Conservation (phyloP, 37 sponge, comb jelly and placozoan species). For the Hormiphora californensis region DNA sequence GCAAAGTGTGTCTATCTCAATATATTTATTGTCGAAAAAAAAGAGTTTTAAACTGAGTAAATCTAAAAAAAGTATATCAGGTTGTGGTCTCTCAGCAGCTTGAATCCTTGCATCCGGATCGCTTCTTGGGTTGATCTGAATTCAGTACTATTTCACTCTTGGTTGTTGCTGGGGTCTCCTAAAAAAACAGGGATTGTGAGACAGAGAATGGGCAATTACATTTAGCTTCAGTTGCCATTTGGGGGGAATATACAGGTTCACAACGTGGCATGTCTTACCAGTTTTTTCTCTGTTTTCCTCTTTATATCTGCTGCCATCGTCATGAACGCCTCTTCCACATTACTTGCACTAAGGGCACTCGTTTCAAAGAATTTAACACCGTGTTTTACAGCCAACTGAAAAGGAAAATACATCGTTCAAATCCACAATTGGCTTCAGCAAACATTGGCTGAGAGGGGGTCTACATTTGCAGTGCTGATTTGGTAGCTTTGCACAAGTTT, state of each 20-base stretch:
- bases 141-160: conserved; percentile 32
- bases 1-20: too few species aligned
- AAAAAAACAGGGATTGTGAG: too few species aligned
- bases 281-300: conserved; percentile 89
- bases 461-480: conserved; percentile 21
- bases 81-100: not conserved
- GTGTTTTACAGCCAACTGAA: conserved; percentile 86
- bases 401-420: not conserved
- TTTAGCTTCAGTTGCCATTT: too few species aligned
- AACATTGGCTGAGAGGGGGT: not conserved
- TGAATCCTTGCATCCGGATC: conserved; percentile 8
- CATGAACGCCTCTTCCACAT: conserved; percentile 90
- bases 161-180: conserved; percentile 25
- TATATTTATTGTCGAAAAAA: conserved; percentile 15
- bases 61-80: not conserved
- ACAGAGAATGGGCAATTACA: too few species aligned
- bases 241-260: too few species aligned
- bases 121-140: conserved; percentile 34
- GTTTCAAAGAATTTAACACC: conserved; percentile 96
- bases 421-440: not conserved
- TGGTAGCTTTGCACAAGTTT: not conserved
- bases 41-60: not conserved
- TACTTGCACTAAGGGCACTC: conserved; percentile 87
- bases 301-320: conserved; percentile 92
- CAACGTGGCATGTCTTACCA: too few species aligned